Evolutionary conservation across 2,888 invertebrate species (phyloP), one percentile per base, ranked within the genome.

Genomic region (Calameuta filiformis): DNA sequence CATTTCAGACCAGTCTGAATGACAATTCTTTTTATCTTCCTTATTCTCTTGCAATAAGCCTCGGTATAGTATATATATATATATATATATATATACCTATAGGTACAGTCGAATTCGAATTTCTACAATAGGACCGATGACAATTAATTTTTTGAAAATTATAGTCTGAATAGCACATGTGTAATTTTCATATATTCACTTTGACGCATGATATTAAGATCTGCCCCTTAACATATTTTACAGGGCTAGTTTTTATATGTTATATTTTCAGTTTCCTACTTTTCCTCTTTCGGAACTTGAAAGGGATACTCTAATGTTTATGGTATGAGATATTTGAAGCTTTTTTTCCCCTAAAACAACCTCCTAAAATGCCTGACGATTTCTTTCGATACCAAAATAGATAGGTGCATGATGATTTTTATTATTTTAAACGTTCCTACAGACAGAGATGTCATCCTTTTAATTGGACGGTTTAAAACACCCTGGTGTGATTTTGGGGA

Each of bases 401-500:
- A 1, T 23, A 23, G 23, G 9, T 9, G 9, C 56, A 56, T 23
- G 56, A 6, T 56, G 9, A 23, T 56, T 56, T 56, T 9, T 23
- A 56, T 23, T 56, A 56, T 56, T 56, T 56, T 56, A 2, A 56
- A 9, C 9, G 9, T 56, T 56, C 56, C 56, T 23, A 23, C 23
- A 23, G 56, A 56, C 2, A 23, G 6, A 23, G 23, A 23, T 56
- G 23, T 56, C 9, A 56, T 56, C 56, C 9, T 56, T 56, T 56
- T 23, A 56, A 23, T 56, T 9, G 23, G 23, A 23, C 9, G 56
- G 2, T 23, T 71, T 33, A 15, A 69, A 35, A 56, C 80, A 75
- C 89, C 84, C 91, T 91, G 85, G 90, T 80, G 91, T 85, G 84
- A 86, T 82, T 86, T 88, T 75, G 79, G 79, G 83, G 91, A 91